phyloP scores from a whole-genome alignment of 1,140 invertebrate species.

The Bathynomus jamesi region DNA sequence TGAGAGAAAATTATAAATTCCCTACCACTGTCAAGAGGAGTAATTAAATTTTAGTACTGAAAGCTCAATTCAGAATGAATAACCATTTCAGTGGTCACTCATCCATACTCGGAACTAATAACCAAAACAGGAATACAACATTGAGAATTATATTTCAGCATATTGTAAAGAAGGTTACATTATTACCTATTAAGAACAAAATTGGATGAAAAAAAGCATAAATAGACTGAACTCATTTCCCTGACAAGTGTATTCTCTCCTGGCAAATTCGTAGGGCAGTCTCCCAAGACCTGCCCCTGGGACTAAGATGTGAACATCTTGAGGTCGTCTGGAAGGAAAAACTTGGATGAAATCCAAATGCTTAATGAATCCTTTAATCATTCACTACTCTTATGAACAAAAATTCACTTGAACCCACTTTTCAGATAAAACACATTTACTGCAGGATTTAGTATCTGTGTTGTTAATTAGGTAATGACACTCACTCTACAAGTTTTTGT shows the following conservation, averaged over 20 bases:
- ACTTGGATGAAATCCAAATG: background rate
- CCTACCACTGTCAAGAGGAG: too few species aligned
- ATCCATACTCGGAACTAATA: too few species aligned
- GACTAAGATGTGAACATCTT: conserved; percentile 66
- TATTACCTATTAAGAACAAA: conserved; percentile 82
- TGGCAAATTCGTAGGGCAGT: conserved; percentile 86
- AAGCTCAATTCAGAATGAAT: too few species aligned
- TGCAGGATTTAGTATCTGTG: background rate
- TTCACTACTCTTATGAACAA: background rate
- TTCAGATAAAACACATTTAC: background rate
- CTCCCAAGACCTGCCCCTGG: conserved; percentile 91
- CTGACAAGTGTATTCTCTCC: conserved; percentile 79
- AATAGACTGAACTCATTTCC: conserved; percentile 97
- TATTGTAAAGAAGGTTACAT: background rate
- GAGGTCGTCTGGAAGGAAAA: background rate
- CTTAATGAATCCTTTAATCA: background rate
- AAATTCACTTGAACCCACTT: background rate
- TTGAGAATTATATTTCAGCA: too few species aligned
- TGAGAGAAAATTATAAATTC: too few species aligned
- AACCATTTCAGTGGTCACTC: too few species aligned
- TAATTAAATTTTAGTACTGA: too few species aligned
- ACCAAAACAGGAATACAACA: too few species aligned
- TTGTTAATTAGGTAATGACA: background rate
- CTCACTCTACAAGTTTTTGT: too few species aligned
- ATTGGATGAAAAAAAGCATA: conserved; percentile 93